Evolutionary conservation across 2,888 invertebrate genomes (phyloP), one percentile per base, ranked within the genome.

Genomic region (Pseudococcus longispinus): DNA sequence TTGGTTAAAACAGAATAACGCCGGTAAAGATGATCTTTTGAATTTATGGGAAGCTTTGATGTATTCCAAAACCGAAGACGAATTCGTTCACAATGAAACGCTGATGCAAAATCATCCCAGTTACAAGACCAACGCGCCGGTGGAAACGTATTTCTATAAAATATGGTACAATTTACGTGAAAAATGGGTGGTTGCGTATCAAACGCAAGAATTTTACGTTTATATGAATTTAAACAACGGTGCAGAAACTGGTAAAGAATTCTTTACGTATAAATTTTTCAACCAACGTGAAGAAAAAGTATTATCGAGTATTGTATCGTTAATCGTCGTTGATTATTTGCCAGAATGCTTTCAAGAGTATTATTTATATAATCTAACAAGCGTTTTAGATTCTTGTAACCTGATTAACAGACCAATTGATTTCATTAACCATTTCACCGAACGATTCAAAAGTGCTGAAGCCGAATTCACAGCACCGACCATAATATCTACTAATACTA

Each of bases 181-280:
- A 42, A 29, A 80, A 42, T 80, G 77, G 77, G 77, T 80, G 42
- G 20, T 80, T 13, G 77, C 77, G 5, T 80, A 80, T 80, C 77
- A 80, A 20, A 80, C 77, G 6, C 77, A 80, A 42, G 77, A 80
- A 80, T 80, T 80, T 9, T 80, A 80, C 42, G 77, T 80, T 0
- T 80, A 37, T 42, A 80, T 80, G 77, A 80, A 80, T 80, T 42
- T 80, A 42, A 80, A 80, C 23, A 80, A 80, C 42, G 77, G 77
- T n/a, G 2, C 77, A 0, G 37, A 80, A 80, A 80, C n/a, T 20
- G 37, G 37, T 20, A 42, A 80, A 20, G 77, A 80, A 2, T 80
- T 37, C 42, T 80, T 80, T 23, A 13, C 42, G 37, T 80, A 80
- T 32, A 29, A 42, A 42, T 80, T 80, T 20, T 42, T 80, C n/a